A percentile compares a stretch with the other conserved stretches of the same genome.
Evolutionary conservation across 1,140 invertebrate species (phyloP).

Genomic region (Apis mellifera): Amel_HAv3.1 CM009938.2:1890501-1891000

Average conservation of each 20-base stretch:
- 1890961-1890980: not conserved
- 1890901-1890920: not conserved
- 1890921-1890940: not conserved
- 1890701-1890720: too few relatives aligned
- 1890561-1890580: conserved; percentile 35
- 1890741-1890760: too few relatives aligned
- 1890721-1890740: too few relatives aligned
- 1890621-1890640: conserved; percentile 63
- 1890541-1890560: conserved; percentile 3
- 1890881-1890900: conserved; percentile 37
- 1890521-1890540: conserved; percentile 59
- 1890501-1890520: conserved; percentile 63
- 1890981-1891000: conserved; percentile 59
- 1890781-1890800: too few relatives aligned
- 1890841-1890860: conserved; percentile 69
- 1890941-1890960: not conserved
- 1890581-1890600: conserved; percentile 69
- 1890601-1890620: conserved; percentile 66
- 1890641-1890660: conserved; percentile 60
- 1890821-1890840: too few relatives aligned
- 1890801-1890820: too few relatives aligned
- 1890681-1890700: too few relatives aligned
- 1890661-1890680: not conserved
- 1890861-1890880: conserved; percentile 4
- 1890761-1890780: too few relatives aligned